A percentile compares a stretch with the other conserved stretches of the same genome.
phyloP scores from a whole-genome alignment of 2,888 invertebrate genomes.

The Odontomyia ornata region DNA sequence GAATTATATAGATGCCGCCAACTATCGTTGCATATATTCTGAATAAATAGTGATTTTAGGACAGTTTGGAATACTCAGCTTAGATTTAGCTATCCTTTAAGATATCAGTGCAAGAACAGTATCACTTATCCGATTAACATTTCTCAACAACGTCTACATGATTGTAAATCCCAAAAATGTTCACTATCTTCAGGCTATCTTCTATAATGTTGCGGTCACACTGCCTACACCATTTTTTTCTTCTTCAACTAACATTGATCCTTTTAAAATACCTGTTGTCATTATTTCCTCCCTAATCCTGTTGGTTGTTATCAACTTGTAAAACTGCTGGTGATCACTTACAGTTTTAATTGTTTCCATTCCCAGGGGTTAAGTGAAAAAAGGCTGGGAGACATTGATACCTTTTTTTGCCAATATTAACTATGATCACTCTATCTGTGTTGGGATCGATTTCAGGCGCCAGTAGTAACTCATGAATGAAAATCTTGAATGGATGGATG shows the following conservation, averaged over 20 bases:
- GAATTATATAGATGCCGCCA: not conserved
- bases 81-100: too few species aligned
- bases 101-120: too few species aligned
- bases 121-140: not conserved
- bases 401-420: conserved; percentile 22
- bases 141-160: not conserved
- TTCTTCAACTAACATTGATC: conserved; percentile 3
- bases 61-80: too few species aligned
- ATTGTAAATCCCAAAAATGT: too few species aligned
- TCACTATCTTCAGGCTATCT: conserved; percentile 1
- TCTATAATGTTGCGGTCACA: conserved; percentile 31
- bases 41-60: too few species aligned
- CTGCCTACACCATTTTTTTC: not conserved
- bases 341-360: conserved; percentile 38
- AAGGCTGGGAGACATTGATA: conserved; percentile 28
- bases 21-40: too few species aligned
- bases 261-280: conserved; percentile 23
- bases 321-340: conserved; percentile 41
- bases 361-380: conserved; percentile 37
- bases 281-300: not conserved
- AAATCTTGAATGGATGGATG: not conserved
- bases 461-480: conserved; percentile 41
- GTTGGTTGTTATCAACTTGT: conserved; percentile 37
- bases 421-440: conserved; percentile 38
- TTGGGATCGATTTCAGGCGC: conserved; percentile 38